Base-by-base conservation (phyloP, 2,888 invertebrate species). In the Athetis lepigone region DNA sequence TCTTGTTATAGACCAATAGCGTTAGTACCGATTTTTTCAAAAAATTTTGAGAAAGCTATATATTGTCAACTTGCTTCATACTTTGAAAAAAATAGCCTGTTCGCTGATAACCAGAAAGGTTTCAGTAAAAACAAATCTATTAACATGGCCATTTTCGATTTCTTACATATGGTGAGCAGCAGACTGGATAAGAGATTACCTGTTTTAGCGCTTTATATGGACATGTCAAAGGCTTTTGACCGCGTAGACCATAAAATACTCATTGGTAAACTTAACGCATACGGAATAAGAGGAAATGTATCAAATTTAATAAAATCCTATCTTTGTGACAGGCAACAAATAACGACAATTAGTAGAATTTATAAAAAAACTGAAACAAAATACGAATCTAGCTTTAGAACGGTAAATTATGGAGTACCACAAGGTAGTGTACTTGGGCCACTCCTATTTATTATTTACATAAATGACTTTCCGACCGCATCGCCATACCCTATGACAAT, bases 111-210 rank as follows among this genome's bases (percentile, higher is more conserved):
- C n/a, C n/a, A n/a, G n/a, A n/a, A n/a, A n/a, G n/a, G n/a, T n/a
- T n/a, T n/a, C n/a, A n/a, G n/a, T 5, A 19, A 42, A 11, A 21
- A 21, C n/a, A 45, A 16, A 25, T 45, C 45, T 4, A 45, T 25
- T 25, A 5, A 45, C 25, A 45, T 45, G 45, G 33, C 49, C n/a
- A 49, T 49, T 13, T 49, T 21, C 8, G 21, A 49, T 49, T 49
- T 49, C 21, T 36, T 49, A 9, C 29, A 49, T 36, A 33, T 49
- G 21, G 21, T 36, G 33, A 49, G 33, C 36, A 3, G 19, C 36
- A 46, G 46, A 27, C 11, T 29, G 11, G 46, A 46, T 46, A 46
- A 46, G 4, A 47, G 18, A 19, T 16, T 29, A 29, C 46, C 46
- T 13, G 18, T 29, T 47, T 18, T 47, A 7, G 46, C 46, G 18